Conservation (phyloP, 92 coral and sea anemone genomes). For the Metridium senile region DNA sequence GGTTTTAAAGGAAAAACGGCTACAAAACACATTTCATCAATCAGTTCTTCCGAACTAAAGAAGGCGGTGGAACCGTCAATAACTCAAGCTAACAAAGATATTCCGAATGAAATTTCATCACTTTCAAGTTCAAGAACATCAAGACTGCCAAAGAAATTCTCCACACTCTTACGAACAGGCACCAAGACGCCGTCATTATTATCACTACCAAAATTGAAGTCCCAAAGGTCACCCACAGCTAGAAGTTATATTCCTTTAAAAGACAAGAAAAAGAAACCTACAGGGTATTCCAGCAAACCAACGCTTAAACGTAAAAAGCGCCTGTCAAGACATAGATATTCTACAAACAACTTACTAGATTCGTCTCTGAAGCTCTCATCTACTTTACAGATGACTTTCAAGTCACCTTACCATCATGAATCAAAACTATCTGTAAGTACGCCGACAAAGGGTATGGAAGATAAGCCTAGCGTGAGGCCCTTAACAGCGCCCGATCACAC, state of each 20-base stretch:
- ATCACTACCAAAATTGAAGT: constrained; percentile 1
- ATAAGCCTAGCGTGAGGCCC: not conserved
- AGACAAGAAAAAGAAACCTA: not conserved
- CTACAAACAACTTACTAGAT: not conserved
- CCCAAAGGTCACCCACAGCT: not conserved
- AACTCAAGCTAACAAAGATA: not conserved
- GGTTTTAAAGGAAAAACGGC: too few relatives aligned
- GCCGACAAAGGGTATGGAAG: not conserved
- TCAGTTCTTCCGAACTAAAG: not conserved
- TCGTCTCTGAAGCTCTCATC: constrained; percentile 12
- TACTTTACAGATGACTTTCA: constrained; percentile 4
- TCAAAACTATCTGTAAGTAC: not conserved
- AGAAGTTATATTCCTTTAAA: not conserved
- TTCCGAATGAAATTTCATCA: not conserved
- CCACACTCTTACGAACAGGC: not conserved
- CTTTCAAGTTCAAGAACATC: constrained; percentile 8
- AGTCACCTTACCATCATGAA: not conserved
- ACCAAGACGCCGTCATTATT: not conserved
- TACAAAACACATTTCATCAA: not conserved
- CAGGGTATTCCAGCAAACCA: not conserved
- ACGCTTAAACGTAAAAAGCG: constrained; percentile 1
- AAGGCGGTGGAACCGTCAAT: not conserved
- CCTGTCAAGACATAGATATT: not conserved
- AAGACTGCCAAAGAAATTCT: constrained; percentile 7
- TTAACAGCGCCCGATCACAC: not conserved